Evolutionary conservation across 2,888 invertebrate genomes (phyloP), one percentile per base, ranked within the genome.

Genomic region (Coecobrya sp.): DNA sequence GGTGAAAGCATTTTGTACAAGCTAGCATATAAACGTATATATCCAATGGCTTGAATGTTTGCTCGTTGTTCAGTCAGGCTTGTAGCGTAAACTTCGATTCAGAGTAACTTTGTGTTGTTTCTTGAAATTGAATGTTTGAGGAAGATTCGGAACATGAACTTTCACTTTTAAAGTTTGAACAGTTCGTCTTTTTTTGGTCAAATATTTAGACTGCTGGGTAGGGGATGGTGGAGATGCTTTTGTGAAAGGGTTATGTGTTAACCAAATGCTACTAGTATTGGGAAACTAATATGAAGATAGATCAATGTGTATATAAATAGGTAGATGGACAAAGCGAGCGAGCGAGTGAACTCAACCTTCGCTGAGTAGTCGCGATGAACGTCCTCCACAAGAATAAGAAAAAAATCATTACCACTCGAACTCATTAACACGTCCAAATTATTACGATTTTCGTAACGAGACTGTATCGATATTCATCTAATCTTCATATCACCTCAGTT

Each of bases 91-190:
- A 70, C n/a, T n/a, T n/a, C n/a, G n/a, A n/a, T n/a, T n/a, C n/a
- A n/a, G 11, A 22, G 7, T 45, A 45, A 10, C 8, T 25, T 22
- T 45, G 42, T 22, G 70, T 30, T 70, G 19, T 22, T 86, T 11
- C 19, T 45, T 73, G 52, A 86, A 86, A 70, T 86, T 16, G 65
- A 70, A 70, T 30, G 82, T 52, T 49, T 89, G 55, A n/a, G n/a
- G n/a, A n/a, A n/a, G n/a, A n/a, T n/a, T n/a, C n/a, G 52, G 68
- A 89, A 89, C 89, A 89, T 70, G 68, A 82, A 81, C 89, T 81
- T 89, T 81, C 89, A 82, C 89, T 70, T 89, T 19, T 55, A 19
- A 22, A 73, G 30, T 55, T 62, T 59, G 11, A 36, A n/a, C n/a
- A n/a, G n/a, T n/a, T 59, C 25, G 30, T 65, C 2, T 65, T n/a